Conservation (phyloP, 2,888 invertebrate genomes). For the Zele albiditarsus region DNA sequence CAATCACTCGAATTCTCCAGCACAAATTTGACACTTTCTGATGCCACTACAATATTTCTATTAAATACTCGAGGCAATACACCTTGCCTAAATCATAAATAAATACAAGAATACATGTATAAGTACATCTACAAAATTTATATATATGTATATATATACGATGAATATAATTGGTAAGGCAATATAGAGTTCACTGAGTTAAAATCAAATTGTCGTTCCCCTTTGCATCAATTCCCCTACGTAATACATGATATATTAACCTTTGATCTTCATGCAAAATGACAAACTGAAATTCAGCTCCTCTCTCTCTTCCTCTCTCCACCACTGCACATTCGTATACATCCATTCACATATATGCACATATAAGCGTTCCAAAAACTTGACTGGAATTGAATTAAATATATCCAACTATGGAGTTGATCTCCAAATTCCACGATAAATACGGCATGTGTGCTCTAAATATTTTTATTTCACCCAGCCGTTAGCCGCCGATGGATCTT, state of each 20-base stretch:
- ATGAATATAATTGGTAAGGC: constrained; percentile 22
- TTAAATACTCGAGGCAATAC: background rate
- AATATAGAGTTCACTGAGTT: constrained; percentile 19
- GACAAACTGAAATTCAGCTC: constrained; percentile 39
- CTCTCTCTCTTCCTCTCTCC: background rate
- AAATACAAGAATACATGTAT: background rate
- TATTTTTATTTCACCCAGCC: constrained; percentile 2
- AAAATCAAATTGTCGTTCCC: constrained; percentile 3
- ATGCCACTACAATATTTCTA: background rate
- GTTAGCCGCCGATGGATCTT: constrained; percentile 6
- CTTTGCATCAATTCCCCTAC: constrained; percentile 7
- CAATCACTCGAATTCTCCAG: no score
- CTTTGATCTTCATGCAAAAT: constrained; percentile 54
- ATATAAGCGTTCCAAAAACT: constrained; percentile 36
- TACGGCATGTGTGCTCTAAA: constrained; percentile 18
- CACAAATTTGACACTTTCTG: background rate
- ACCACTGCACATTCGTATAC: background rate
- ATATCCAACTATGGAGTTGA: constrained; percentile 32
- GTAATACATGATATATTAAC: constrained; percentile 44
- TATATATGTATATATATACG: background rate
- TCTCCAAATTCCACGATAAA: constrained; percentile 22
- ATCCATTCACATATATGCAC: constrained; percentile 25
- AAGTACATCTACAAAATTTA: background rate
- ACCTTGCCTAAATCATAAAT: background rate
- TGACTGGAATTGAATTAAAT: constrained; percentile 30